Base-by-base conservation (phyloP, 2,888 invertebrate genomes). In the Dynastes tityus region DNA sequence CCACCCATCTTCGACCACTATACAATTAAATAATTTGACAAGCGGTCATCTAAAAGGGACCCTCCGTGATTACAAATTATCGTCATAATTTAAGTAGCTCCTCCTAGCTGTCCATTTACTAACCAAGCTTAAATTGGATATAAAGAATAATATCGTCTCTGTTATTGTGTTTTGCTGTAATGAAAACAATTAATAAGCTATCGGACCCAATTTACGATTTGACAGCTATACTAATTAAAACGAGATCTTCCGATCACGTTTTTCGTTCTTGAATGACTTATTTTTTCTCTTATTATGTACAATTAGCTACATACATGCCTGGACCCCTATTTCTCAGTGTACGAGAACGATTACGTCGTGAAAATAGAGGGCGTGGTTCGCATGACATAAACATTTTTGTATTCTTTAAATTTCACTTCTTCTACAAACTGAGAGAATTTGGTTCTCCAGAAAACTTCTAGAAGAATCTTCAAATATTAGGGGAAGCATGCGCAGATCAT, bases 131-230 rank as follows among this genome's bases (percentile, higher is more conserved):
- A 32, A 63, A 63, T 63, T 63, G 63, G 63, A 63, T 63, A 63
- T 11, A 78, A 76, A 76, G 80, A 79, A 80, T 80, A 80, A 81
- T 78, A 78, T 73, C 74, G 63, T 75, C 61, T 65, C 45, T 74
- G 73, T 55, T 49, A 67, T 65, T 73, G 51, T 70, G 80, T 81
- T 76, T 78, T 78, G 79, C 49, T 58, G 80, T 82, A 82, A 83
- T 82, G 81, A 82, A 81, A 68, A 80, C 81, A 82, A 83, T 82
- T 82, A 83, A 83, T 83, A 83, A 81, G 81, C 82, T 80, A 82
- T 82, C 80, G 68, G 71, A 81, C 75, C 81, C 81, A 82, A 83
- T 82, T 83, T 81, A 82, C 78, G 80, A 79, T 71, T 71, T 82
- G 81, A 77, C 81, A 80, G 81, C 80, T 81, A 81, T 81, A 81